phyloP scores from a whole-genome alignment of 2,797 vertebrate genomes.

The Heliangelus exortis region DNA sequence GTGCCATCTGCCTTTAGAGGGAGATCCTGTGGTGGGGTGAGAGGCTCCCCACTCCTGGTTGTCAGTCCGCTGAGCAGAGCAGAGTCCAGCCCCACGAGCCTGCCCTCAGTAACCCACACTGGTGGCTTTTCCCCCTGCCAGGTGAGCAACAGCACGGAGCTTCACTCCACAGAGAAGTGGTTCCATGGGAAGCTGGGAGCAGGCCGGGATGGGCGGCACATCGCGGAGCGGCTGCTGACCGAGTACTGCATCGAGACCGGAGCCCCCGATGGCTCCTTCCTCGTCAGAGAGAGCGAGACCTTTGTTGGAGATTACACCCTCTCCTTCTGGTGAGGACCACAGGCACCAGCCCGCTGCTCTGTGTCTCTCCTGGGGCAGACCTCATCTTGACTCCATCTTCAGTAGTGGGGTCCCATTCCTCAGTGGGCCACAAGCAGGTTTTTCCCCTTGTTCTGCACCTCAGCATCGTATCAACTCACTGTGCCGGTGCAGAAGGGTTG shows the following conservation, averaged over 20 bases:
- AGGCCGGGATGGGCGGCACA: slow-evolving; percentile 93
- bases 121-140: slow-evolving; percentile 46
- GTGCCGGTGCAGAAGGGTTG: background rate
- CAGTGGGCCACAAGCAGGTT: background rate
- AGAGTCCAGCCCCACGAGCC: background rate
- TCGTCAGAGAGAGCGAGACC: slow-evolving; percentile 97
- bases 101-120: background rate
- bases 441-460: background rate
- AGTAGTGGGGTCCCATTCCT: background rate
- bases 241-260: slow-evolving; percentile 97
- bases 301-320: slow-evolving; percentile 98
- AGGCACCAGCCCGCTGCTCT: rapidly evolving
- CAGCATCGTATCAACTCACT: background rate
- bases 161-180: slow-evolving; percentile 96
- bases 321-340: slow-evolving; percentile 91
- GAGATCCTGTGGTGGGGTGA: background rate
- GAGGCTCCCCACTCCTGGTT: background rate
- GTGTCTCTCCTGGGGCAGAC: rapidly evolving
- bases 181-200: slow-evolving; percentile 97
- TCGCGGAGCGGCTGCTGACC: slow-evolving; percentile 91
- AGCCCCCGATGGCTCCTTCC: slow-evolving; percentile 94
- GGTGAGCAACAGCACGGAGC: slow-evolving; percentile 91
- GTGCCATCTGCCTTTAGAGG: background rate
- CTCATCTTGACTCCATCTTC: background rate
- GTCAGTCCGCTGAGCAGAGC: background rate